phyloP scores from a whole-genome alignment of 2,888 invertebrate species.

The Nowickia ferox region DNA sequence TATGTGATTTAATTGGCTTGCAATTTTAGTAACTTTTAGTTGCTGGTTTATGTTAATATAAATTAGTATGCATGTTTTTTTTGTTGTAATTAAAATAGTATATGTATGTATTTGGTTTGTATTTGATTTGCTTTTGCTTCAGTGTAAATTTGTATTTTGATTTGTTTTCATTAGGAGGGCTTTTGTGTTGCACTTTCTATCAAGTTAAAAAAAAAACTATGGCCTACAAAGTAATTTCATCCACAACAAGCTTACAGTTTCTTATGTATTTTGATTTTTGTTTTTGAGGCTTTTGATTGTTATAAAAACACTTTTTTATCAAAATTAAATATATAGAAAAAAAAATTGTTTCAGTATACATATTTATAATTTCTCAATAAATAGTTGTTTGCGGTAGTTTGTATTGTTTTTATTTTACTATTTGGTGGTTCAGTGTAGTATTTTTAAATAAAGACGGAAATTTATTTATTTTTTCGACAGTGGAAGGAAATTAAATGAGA shows the following conservation, averaged over 20 bases:
- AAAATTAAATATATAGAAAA: slow-evolving; percentile 37
- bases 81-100: slow-evolving; percentile 7
- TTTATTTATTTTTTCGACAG: background rate
- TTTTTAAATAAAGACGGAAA: background rate
- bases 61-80: background rate
- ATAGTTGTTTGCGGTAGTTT: background rate
- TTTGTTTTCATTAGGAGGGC: slow-evolving; percentile 60
- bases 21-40: slow-evolving; percentile 34
- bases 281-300: slow-evolving; percentile 8
- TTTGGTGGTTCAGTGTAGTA: background rate
- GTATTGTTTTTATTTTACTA: background rate
- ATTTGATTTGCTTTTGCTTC: slow-evolving; percentile 26
- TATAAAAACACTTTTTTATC: background rate
- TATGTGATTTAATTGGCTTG: background rate
- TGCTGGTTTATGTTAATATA: background rate
- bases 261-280: slow-evolving; percentile 27
- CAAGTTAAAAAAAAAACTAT: slow-evolving; percentile 11
- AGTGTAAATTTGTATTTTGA: slow-evolving; percentile 67
- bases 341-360: background rate
- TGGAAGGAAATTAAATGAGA: background rate
- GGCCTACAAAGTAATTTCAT: slow-evolving; percentile 23
- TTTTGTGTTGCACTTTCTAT: slow-evolving; percentile 48
- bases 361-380: background rate
- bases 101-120: background rate
- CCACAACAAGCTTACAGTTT: slow-evolving; percentile 5